Base-by-base conservation (phyloP, 2,113 vertebrate genomes). In the Dinomys branickii region DNA sequence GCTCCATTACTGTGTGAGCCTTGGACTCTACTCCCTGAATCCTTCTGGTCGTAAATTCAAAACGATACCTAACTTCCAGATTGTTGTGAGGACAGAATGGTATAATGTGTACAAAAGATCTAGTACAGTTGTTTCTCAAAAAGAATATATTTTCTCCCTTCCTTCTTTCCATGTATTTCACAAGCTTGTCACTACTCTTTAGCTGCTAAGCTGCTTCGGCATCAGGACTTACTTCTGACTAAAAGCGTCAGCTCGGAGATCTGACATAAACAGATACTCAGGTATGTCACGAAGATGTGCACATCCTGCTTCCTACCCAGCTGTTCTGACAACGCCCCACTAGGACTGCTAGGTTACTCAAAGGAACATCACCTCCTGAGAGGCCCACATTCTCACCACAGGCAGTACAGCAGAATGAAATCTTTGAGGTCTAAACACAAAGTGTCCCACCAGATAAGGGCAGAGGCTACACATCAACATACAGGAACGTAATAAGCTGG, bases 171-270 rank as follows among this genome's bases (percentile, higher is more conserved):
- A 52, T 44, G 22, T n/a, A n/a, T 75, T 90, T 93, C 69, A 88
- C 14, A 7, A 85, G n/a, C 33, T 90, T 65, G 47, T 14, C 24
- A 59, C 0, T 38, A 47, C 1, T 0, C 44, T 61, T 54, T 71
- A 94, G 35, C 7, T 28, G 61, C 3, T 52, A 75, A 90, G 14
- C 35, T 86, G 33, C 30, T 84, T 90, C 52, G 75, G 22, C 12
- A 50, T 67, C 52, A 92, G 9, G 3, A 95, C 90, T 28, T 85
- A n/a, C 71, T 92, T 90, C 14, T 67, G 28, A 58, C 44, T 61
- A 81, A 78, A 65, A 96, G 22, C 20, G 78, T 56, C 3, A 17
- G 28, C 26, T 65, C 44, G 16, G 4, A 87, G 33, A 65, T 89
- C 50, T 38, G 13, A n/a, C 44, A 41, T 4, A n/a, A 44, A 50